Evolutionary conservation across 2,888 invertebrate species (phyloP).

Genomic region (Corbicula japonica): DNA sequence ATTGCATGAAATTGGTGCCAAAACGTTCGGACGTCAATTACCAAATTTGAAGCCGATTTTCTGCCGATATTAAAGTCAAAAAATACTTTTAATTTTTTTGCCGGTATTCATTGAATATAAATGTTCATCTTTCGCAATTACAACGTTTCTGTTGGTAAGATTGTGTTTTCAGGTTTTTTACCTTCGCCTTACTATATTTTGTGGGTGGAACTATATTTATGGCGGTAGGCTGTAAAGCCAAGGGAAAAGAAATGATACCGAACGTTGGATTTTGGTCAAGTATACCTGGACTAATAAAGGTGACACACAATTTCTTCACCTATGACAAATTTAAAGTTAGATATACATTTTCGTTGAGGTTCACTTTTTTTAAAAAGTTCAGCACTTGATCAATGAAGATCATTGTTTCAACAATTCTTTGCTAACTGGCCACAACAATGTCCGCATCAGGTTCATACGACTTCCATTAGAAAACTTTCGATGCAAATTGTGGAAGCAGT

Average conservation of each 20-base stretch:
- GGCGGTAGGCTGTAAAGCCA: conserved; percentile 39
- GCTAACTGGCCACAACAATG: too few species aligned
- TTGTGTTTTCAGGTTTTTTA: conserved; percentile 44
- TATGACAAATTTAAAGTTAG: too few species aligned
- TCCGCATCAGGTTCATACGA: too few species aligned
- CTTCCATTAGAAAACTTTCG: too few species aligned
- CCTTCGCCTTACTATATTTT: conserved; percentile 33
- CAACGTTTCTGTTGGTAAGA: background rate
- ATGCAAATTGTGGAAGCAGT: too few species aligned
- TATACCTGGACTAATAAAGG: conserved; percentile 49
- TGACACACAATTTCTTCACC: too few species aligned
- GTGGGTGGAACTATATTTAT: conserved; percentile 45
- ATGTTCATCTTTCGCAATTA: background rate
- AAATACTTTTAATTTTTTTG: background rate
- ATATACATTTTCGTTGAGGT: too few species aligned
- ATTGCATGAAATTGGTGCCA: background rate
- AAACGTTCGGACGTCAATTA: background rate
- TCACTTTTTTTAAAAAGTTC: too few species aligned
- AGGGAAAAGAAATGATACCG: conserved; percentile 51
- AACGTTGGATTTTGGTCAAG: conserved; percentile 43
- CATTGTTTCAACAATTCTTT: too few species aligned
- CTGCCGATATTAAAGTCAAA: background rate
- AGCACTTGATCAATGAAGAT: too few species aligned
- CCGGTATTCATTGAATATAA: background rate
- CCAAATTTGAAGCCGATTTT: too few species aligned